Percentiles rank a stretch among this genome's conserved stretches.
These are phyloP conservation scores for Parus major DNA, from an alignment of 2,113 vertebrate genomes.

Conservation along the genomic window DNA sequence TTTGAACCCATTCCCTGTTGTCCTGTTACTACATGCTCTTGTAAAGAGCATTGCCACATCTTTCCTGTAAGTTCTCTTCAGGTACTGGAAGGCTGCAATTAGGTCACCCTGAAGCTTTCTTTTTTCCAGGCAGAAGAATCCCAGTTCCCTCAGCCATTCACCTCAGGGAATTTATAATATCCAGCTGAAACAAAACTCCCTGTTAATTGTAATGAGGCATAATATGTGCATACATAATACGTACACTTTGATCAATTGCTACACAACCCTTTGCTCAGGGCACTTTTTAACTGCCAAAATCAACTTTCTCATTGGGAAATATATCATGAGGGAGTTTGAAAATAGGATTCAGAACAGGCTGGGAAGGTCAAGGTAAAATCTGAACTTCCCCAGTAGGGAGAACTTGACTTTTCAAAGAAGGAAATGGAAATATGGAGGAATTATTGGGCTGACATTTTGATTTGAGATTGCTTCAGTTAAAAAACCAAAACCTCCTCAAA, in stretches of 20 bases:
- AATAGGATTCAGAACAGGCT: not conserved
- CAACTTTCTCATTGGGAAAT: not conserved
- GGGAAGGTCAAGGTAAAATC: not conserved
- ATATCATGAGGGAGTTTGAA: not conserved
- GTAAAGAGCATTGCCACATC: not conserved
- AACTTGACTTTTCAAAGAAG: not conserved
- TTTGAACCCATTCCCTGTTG: not conserved
- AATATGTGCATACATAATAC: not conserved
- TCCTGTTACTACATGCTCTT: not conserved
- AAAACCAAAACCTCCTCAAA: fast-evolving
- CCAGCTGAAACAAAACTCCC: not conserved
- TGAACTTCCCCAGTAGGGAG: not conserved
- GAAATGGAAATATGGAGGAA: not conserved
- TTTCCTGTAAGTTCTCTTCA: not conserved
- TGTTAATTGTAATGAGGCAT: not conserved
- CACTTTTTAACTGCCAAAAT: not conserved
- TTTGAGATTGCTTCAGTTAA: not conserved
- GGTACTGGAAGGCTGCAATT: not conserved
- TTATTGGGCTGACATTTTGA: not conserved
- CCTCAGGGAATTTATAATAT: not conserved
- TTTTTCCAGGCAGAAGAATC: not conserved
- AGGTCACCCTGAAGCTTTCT: not conserved
- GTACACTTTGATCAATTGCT: not conserved
- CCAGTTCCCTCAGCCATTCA: not conserved
- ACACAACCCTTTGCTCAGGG: not conserved